Base-by-base conservation (phyloP, 2,888 invertebrate species). In the Ceratothoa steindachneri region DNA sequence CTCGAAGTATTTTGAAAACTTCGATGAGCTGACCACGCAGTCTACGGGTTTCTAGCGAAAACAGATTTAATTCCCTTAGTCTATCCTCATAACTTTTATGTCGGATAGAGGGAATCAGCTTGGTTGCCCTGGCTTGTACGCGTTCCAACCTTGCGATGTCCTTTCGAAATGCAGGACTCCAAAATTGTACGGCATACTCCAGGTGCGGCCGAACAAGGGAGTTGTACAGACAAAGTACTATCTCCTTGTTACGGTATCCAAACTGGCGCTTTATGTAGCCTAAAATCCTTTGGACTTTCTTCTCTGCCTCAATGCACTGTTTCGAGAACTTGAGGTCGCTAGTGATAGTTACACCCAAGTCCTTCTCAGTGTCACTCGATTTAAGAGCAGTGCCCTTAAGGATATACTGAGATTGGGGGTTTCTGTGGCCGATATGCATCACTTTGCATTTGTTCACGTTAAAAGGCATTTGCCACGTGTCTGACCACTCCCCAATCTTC, bases 141-240 rank as follows among this genome's bases (percentile, higher is more conserved):
- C 12, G 2, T 28, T 68, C 69, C n/a, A 68, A 28, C 51, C 51
- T 68, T 15, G 7, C 69, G 4, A 68, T 52, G 19, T 68, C 69
- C 51, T 51, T 68, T 15, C 31, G 30, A 12, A 68, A 22, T 1
- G 4, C 27, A 19, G 69, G 7, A 9, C 15, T 41, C 69, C 12
- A 51, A 51, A 68, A 51, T 22, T 68, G 52, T 7, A 41, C 69
- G 4, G 51, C 12, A 5, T 51, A 68, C 51, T 41, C 9, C 69
- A 51, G 51, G 51, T 68, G 69, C 4, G 69, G 19, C 12, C 28
- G 9, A 27, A 68, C 69, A 24, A 68, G 31, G 7, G 67, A 67
- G 19, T 30, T 30, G 19, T 67, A 30, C 15, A 67, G 30, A 7
- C 24, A 51, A 27, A 68, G 12, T 30, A 68, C 24, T 41, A 68